Conservation (phyloP, 2,888 invertebrate genomes). For the Myopa testacea region DNA sequence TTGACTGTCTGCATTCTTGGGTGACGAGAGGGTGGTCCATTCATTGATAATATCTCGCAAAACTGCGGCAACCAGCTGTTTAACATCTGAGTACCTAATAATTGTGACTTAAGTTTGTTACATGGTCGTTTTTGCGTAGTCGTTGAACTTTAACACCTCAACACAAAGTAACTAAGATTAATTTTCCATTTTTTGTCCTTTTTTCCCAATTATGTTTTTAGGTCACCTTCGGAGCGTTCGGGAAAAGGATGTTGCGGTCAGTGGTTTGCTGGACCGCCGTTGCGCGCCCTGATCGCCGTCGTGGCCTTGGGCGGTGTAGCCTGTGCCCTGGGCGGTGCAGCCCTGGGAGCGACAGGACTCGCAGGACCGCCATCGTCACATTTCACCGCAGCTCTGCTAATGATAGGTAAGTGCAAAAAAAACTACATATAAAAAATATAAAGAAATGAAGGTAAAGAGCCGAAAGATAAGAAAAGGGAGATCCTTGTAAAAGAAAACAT, state of each 20-base stretch:
- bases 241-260: slow-evolving; percentile 69
- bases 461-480: no score
- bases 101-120: no score
- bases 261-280: slow-evolving; percentile 68
- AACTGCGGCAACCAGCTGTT: no score
- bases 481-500: no score
- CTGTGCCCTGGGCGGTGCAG: slow-evolving; percentile 68
- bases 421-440: no score
- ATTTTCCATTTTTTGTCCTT: background rate
- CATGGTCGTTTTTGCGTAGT: no score
- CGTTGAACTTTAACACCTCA: no score
- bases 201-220: slow-evolving; percentile 49
- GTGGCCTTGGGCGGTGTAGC: slow-evolving; percentile 68
- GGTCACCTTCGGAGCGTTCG: slow-evolving; percentile 69
- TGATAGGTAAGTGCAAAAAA: slow-evolving; percentile 65
- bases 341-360: slow-evolving; percentile 67
- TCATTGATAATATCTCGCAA: no score
- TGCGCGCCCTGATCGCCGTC: slow-evolving; percentile 68
- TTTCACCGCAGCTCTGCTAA: slow-evolving; percentile 67
- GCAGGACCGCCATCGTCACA: slow-evolving; percentile 68
- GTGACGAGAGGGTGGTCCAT: no score
- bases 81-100: no score
- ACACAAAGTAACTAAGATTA: no score
- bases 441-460: background rate
- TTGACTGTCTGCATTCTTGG: no score